Conservation (phyloP, 2,113 vertebrate genomes). For the Pseudonaja textilis region DNA sequence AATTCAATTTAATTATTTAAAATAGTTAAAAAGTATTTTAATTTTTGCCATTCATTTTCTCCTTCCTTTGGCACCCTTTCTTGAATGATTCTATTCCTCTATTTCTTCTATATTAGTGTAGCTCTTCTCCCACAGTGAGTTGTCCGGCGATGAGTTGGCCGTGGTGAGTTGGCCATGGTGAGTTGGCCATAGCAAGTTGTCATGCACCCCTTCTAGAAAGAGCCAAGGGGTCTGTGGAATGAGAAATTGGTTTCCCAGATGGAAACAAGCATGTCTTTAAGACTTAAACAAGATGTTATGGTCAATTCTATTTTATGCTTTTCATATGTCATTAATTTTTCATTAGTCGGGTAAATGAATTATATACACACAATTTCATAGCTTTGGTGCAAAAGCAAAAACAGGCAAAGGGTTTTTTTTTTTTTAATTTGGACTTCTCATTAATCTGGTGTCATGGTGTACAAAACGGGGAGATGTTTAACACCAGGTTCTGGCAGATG, state of each 20-base stretch:
- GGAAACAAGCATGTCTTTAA: slow-evolving; percentile 39
- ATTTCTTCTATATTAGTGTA: background rate
- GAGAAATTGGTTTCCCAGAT: slow-evolving; percentile 31
- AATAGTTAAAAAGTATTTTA: background rate
- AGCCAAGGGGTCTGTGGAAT: background rate
- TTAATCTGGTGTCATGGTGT: slow-evolving; percentile 42
- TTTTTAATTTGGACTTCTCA: background rate
- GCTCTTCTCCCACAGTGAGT: background rate
- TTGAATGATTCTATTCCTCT: background rate
- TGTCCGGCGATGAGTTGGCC: background rate
- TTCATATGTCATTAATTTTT: slow-evolving; percentile 55
- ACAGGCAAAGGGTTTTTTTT: slow-evolving; percentile 18
- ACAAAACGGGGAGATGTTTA: slow-evolving; percentile 45
- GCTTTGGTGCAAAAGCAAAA: slow-evolving; percentile 37
- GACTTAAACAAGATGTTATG: slow-evolving; percentile 50
- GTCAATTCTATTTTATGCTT: slow-evolving; percentile 55
- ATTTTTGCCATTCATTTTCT: background rate
- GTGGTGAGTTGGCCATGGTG: background rate
- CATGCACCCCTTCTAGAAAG: background rate
- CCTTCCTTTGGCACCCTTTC: background rate
- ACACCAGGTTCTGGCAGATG: slow-evolving; percentile 47
- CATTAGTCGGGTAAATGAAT: slow-evolving; percentile 57
- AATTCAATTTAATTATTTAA: background rate
- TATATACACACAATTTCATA: slow-evolving; percentile 41
- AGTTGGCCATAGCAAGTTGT: background rate